phyloP scores from a whole-genome alignment of 2,797 vertebrate genomes.

The Antrozous pallidus region DNA sequence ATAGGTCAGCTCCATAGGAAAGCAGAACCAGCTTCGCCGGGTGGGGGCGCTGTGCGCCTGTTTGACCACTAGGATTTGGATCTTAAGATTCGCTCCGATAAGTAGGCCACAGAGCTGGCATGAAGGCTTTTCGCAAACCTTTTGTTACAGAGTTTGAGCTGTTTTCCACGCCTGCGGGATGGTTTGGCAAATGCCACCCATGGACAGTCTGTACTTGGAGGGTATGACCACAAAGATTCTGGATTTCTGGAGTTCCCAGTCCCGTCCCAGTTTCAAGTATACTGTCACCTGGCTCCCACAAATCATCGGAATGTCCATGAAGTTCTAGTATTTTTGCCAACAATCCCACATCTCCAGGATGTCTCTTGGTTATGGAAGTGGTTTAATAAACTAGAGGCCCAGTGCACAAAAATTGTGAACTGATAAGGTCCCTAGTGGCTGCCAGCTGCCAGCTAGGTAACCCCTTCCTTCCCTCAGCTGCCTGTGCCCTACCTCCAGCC shows the following conservation, averaged over 20 bases:
- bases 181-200: background rate
- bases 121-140: background rate
- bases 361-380: background rate
- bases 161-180: background rate
- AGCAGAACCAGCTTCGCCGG: background rate
- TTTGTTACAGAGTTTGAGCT: background rate
- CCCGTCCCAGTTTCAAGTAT: background rate
- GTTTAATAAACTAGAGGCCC: no score
- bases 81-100: background rate
- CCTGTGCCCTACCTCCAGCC: no score
- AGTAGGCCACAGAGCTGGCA: background rate
- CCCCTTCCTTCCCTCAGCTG: no score
- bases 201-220: background rate
- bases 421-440: no score
- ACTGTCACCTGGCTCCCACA: background rate
- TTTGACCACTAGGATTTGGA: background rate
- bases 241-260: background rate
- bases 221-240: background rate
- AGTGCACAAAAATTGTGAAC: no score
- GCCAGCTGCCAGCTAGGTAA: no score
- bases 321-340: conserved; percentile 4
- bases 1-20: background rate
- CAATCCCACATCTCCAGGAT: background rate
- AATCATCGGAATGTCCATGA: background rate
- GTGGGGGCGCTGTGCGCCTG: background rate